Base-by-base conservation (phyloP, 2,113 vertebrate species). In the Nycticryphes semicollaris region DNA sequence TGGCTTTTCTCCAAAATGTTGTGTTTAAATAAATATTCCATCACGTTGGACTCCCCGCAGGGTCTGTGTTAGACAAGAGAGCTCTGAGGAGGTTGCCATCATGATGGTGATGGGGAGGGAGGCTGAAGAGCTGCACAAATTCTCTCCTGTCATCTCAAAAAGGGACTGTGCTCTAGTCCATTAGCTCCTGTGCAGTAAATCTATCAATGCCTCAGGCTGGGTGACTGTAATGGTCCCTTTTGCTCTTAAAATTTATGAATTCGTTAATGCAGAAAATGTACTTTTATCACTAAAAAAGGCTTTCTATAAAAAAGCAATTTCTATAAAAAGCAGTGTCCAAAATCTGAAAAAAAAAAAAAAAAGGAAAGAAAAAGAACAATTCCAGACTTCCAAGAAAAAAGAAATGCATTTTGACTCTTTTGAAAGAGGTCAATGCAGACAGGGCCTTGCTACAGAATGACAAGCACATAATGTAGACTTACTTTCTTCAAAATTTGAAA, bases 191-290 rank as follows among this genome's bases (percentile, higher is more conserved):
- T 50, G 87, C 77, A 75, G 87, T 94, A 92, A 92, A 94, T 92
- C 87, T 91, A 60, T 89, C 95, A 78, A 5, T 87, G 89, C 84
- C 84, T 82, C 43, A 48, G 84, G 87, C 81, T 72, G 78, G 74
- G 39, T 79, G 62, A 91, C 82, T 62, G 33, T n/a, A 89, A 79
- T 66, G 35, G 62, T 53, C 87, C 39, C 30, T 76, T 90, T 73
- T 91, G 62, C 81, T 94, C 48, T 76, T 76, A 75, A 89, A 94
- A 91, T 89, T 66, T 84, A 94, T 79, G 77, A 93, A 89, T 95
- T 73, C 33, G 48, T 66, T 50, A 90, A 87, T 54, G 56, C 50
- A 78, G 84, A 69, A 89, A 82, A 91, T 56, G 22, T 76, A 82
- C 73, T 96, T 91, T 89, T 93, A 66, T 85, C 48, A 62, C 35